Conservation (phyloP, 2,888 invertebrate genomes). For the Ctena decussata region DNA sequence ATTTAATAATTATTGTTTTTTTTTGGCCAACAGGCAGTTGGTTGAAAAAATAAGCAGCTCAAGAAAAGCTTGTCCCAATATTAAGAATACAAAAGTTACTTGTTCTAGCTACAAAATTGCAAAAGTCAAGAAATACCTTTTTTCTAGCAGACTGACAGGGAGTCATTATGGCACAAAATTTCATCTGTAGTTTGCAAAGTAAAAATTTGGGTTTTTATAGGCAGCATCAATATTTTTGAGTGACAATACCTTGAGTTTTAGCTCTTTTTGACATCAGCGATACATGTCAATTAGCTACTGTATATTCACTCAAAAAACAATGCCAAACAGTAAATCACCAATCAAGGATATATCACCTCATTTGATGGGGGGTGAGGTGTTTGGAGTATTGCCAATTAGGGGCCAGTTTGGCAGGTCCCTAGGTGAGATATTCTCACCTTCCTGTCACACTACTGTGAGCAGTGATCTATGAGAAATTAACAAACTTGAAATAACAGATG, state of each 20-base stretch:
- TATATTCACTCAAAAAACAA: neutral
- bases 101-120: too few relatives aligned
- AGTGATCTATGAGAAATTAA: neutral
- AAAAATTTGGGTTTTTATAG: neutral
- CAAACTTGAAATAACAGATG: too few relatives aligned
- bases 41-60: too few relatives aligned
- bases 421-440: slow-evolving; percentile 1
- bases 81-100: too few relatives aligned
- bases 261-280: neutral
- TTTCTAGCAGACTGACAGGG: too few relatives aligned
- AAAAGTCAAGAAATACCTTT: too few relatives aligned
- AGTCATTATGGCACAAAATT: too few relatives aligned
- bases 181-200: too few relatives aligned
- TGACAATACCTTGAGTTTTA: neutral
- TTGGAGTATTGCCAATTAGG: slow-evolving; percentile 4
- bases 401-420: neutral
- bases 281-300: neutral
- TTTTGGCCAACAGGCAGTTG: too few relatives aligned
- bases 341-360: neutral
- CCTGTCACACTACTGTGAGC: neutral
- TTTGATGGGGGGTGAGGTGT: neutral
- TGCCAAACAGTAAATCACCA: neutral
- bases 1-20: too few relatives aligned
- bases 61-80: too few relatives aligned
- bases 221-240: neutral